Base-by-base conservation (phyloP, 1,140 invertebrate species). In the Brachionus manjavacas region DNA sequence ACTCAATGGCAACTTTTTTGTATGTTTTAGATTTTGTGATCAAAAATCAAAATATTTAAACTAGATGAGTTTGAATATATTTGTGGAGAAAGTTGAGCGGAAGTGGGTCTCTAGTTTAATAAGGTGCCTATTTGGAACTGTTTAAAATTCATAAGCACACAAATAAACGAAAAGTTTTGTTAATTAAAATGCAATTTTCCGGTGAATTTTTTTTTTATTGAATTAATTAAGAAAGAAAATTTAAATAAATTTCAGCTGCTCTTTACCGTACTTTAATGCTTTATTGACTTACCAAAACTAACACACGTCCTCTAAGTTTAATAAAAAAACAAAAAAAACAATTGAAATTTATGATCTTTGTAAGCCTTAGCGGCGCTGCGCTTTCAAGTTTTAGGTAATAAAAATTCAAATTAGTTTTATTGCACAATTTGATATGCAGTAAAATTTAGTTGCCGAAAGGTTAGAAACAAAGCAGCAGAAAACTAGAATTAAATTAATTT, bases 171-270 rank as follows among this genome's bases (percentile, higher is more conserved):
- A 12, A 9, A 72, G 35, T 72, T 72, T 72, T 72, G 68, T 72
- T 72, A 72, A 72, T 72, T 72, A 72, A 72, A 72, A 72, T 43
- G 39, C 35, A 72, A 72, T 72, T 72, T 72, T 72, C 68, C 68
- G 68, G 68, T 72, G 16, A 25, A 68, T 20, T 14, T 31, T 39
- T 20, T 41, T 72, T 72, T 72, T 72, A 72, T 72, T 72, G 68
- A 72, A 72, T 72, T 72, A 72, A 72, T 72, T 72, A 72, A 72
- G 20, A 39, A 20, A 39, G 41, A 68, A 68, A 68, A 31, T 39
- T 72, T 16, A 39, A 72, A 72, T 39, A 41, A 72, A 39, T 72
- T 72, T 72, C 68, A 72, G 68, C 68, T 72, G 68, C 68, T 72
- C 68, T 72, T 41, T 72, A 14, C 12, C 68, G 16, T 20, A 41